phyloP scores from a whole-genome alignment of 2,797 vertebrate species.

The Molossus molossus region DNA sequence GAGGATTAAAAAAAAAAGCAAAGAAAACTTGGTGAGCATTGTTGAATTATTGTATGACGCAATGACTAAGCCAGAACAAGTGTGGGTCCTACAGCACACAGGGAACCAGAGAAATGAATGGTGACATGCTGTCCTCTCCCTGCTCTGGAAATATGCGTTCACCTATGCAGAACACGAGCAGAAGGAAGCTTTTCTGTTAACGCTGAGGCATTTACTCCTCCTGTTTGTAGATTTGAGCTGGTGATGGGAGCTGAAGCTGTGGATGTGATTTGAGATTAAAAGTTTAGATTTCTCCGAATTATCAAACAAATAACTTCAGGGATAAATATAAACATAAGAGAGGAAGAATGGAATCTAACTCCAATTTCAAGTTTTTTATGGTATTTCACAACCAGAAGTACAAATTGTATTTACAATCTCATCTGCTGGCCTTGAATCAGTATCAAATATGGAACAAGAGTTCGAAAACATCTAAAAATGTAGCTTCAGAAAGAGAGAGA shows the following conservation, averaged over 20 bases:
- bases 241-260: not conserved
- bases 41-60: not conserved
- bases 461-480: not conserved
- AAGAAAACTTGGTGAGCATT: not conserved
- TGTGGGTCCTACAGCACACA: not conserved
- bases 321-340: not conserved
- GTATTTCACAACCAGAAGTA: not conserved
- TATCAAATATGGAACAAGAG: not conserved
- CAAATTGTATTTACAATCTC: not conserved
- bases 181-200: not conserved
- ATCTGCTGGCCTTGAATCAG: not conserved
- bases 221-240: not conserved
- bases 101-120: not conserved
- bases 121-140: too few relatives aligned
- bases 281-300: not conserved
- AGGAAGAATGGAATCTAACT: not conserved
- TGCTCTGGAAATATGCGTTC: not conserved
- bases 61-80: not conserved
- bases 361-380: not conserved
- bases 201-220: not conserved
- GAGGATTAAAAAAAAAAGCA: too few relatives aligned
- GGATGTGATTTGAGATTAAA: not conserved
- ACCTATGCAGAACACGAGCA: not conserved
- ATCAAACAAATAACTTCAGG: not conserved
- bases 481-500: not conserved